Conservation (phyloP, 2,888 invertebrate genomes). For the Ornithoptera alexandrae region DNA sequence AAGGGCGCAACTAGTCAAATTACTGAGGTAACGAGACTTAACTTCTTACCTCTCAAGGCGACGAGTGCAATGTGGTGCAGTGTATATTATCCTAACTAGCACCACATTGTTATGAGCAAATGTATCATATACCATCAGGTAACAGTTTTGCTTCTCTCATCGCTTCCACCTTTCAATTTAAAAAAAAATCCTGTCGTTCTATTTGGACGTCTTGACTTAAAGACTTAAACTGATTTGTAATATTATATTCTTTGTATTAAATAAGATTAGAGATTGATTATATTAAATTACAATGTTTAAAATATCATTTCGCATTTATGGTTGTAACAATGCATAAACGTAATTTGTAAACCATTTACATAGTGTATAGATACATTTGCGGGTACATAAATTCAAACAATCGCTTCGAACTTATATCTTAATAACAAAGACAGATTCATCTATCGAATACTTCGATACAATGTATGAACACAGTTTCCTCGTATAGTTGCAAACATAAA, state of each 20-base stretch:
- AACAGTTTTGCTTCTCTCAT: too few species aligned
- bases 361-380: background rate
- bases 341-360: background rate
- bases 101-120: too few species aligned
- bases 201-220: too few species aligned
- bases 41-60: too few species aligned
- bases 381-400: conserved; percentile 8
- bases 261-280: background rate
- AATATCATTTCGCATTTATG: conserved; percentile 3
- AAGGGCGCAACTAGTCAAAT: too few species aligned
- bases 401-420: conserved; percentile 2
- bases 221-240: background rate
- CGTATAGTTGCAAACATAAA: conserved; percentile 19
- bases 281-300: background rate
- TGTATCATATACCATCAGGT: too few species aligned
- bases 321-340: background rate
- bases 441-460: conserved; percentile 15
- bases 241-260: too few species aligned
- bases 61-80: too few species aligned
- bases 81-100: too few species aligned
- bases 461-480: conserved; percentile 6
- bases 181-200: too few species aligned
- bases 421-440: conserved; percentile 11
- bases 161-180: too few species aligned
- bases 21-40: too few species aligned